These are phyloP conservation scores for Aleadryas rufinucha DNA, from an alignment of 2,113 vertebrate genomes.

Conservation along the genomic window DNA sequence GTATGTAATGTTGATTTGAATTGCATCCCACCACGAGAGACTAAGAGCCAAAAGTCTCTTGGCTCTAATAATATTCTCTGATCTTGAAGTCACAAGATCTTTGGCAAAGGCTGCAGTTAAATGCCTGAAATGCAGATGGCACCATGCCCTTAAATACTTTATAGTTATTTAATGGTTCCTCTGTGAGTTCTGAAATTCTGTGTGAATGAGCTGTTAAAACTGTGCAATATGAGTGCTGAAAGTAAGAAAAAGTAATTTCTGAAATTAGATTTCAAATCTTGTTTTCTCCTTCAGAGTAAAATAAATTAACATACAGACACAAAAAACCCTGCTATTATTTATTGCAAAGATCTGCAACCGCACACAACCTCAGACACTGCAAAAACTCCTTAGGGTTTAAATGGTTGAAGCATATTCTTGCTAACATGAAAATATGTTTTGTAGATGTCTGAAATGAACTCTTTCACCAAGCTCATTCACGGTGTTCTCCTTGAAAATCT, in stretches of 20 bases:
- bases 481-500: not conserved
- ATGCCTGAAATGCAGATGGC: not conserved
- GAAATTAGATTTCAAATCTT: not conserved
- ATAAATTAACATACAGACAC: not conserved
- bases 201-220: conserved; percentile 23
- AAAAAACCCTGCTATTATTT: not conserved
- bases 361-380: not conserved
- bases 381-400: not conserved
- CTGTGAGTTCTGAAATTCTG: not conserved
- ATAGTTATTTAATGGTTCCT: conserved; percentile 10
- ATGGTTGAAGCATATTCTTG: not conserved
- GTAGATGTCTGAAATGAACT: not conserved
- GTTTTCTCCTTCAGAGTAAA: not conserved
- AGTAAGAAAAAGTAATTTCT: not conserved
- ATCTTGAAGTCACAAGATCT: conserved; percentile 20
- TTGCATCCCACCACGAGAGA: not conserved
- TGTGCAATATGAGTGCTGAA: not conserved
- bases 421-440: not conserved
- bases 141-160: not conserved
- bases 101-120: not conserved
- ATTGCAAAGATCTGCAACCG: not conserved
- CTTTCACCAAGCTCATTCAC: not conserved
- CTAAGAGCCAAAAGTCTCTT: not conserved
- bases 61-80: not conserved
- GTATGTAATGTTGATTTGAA: not conserved